Conservation (phyloP, 2,113 vertebrate species). For the Hymenochirus boettgeri region DNA sequence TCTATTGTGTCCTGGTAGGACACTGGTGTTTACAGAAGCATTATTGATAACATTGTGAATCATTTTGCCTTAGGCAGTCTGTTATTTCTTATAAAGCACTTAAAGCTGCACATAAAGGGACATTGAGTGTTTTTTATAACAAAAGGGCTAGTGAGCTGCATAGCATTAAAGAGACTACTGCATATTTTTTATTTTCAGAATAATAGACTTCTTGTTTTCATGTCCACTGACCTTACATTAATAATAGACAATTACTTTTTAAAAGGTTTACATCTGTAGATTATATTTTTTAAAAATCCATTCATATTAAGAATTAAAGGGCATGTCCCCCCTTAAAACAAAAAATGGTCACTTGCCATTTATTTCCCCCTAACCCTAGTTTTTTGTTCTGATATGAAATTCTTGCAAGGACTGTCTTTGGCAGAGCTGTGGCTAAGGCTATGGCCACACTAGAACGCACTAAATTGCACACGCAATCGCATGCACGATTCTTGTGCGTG, state of each 20-base stretch:
- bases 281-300: too few relatives aligned
- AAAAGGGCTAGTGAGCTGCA: constrained; percentile 10
- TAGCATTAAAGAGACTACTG: constrained; percentile 2
- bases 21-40: neutral
- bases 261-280: constrained; percentile 13
- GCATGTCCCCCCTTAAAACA: too few relatives aligned
- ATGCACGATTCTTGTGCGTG: too few relatives aligned
- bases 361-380: too few relatives aligned
- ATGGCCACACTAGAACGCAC: too few relatives aligned
- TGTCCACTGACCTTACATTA: constrained; percentile 17
- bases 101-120: constrained; percentile 5
- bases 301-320: too few relatives aligned
- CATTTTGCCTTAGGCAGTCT: constrained; percentile 18
- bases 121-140: constrained; percentile 22
- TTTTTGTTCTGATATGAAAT: too few relatives aligned
- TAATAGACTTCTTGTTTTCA: constrained; percentile 9
- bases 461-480: too few relatives aligned
- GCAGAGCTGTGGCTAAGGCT: too few relatives aligned
- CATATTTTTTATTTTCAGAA: neutral
- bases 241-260: constrained; percentile 5
- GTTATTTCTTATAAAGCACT: constrained; percentile 25
- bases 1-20: neutral
- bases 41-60: constrained; percentile 19
- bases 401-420: too few relatives aligned
- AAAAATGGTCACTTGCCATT: too few relatives aligned